Evolutionary conservation across 2,797 vertebrate genomes (phyloP).

Genomic region (Ciconia nigra): DNA sequence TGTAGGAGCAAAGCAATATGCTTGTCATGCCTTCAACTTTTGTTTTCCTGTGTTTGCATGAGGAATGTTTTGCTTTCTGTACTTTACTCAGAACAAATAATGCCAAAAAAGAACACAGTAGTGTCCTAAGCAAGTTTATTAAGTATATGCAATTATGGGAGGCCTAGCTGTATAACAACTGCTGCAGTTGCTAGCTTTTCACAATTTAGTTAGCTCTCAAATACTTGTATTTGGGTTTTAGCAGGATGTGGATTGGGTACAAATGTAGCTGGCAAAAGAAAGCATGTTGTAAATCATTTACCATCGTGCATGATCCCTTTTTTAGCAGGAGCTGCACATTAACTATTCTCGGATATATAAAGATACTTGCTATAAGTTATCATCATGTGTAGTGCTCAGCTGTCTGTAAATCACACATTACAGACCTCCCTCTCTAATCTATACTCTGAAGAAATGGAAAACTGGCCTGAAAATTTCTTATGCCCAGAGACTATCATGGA

Average conservation of each 20-base stretch:
- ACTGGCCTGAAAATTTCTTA: neutral
- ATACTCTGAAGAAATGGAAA: neutral
- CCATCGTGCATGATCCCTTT: neutral
- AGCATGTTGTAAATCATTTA: neutral
- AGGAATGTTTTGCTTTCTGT: neutral
- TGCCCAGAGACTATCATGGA: neutral
- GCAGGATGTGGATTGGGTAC: neutral
- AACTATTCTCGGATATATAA: neutral
- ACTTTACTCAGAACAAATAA: neutral
- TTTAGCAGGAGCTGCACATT: neutral
- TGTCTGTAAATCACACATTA: neutral
- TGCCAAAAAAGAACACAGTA: neutral
- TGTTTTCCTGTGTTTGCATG: neutral
- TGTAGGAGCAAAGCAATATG: neutral
- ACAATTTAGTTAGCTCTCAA: neutral
- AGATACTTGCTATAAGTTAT: neutral
- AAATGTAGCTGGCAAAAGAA: neutral
- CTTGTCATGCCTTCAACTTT: neutral
- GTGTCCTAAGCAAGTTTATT: neutral
- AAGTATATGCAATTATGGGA: neutral
- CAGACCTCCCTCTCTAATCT: neutral
- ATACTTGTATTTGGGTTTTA: neutral
- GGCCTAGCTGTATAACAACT: neutral
- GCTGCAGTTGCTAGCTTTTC: neutral
- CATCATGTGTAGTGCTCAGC: neutral